Evolutionary conservation across 2,797 vertebrate species (phyloP), one percentile per base, ranked within the genome.

Genomic region (Synanceia verrucosa): DNA sequence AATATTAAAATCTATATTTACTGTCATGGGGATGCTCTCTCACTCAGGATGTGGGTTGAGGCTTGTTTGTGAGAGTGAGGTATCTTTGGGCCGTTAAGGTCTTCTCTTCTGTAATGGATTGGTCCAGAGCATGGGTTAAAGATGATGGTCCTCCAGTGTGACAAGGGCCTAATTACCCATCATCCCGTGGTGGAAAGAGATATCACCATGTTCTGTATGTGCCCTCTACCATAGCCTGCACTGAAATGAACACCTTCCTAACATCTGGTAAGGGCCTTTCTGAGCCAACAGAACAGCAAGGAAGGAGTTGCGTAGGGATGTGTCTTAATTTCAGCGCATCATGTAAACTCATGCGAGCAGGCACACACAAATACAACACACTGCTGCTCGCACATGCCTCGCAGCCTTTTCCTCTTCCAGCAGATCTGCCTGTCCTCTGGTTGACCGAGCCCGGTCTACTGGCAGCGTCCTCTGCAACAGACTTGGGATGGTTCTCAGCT

Each of bases 181-280:
- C 89, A 90, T 88, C 74, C 78, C 67, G 80, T 73, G 84, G 79
- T 83, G 84, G 88, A 94, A 87, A 92, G 88, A 94, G 92, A 94
- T 86, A 92, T 94, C 91, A 92, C 70, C 65, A 24, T 89, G 87
- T 90, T 93, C 69, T 39, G 65, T 84, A 78, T 81, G 82, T 82
- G 86, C 74, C 82, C 88, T 88, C 84, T 78, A 79, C 79, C 72
- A 90, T 91, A 91, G 90, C 83, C 88, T 84, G 87, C 81, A 70
- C 88, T 80, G 88, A 91, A 90, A 93, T 92, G 76, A 94, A 91
- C 94, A 92, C 93, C 91, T 93, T 91, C 82, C 76, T 81, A 94
- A 93, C 94, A 95, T 94, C 93, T 94, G 93, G 83, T 89, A 28
- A 75, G 60, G 60, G 88, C 76, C 71, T 90, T 89, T 82, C 70